Base-by-base conservation (phyloP, 1,140 invertebrate genomes). In the Caenorhabditis elegans region DNA sequence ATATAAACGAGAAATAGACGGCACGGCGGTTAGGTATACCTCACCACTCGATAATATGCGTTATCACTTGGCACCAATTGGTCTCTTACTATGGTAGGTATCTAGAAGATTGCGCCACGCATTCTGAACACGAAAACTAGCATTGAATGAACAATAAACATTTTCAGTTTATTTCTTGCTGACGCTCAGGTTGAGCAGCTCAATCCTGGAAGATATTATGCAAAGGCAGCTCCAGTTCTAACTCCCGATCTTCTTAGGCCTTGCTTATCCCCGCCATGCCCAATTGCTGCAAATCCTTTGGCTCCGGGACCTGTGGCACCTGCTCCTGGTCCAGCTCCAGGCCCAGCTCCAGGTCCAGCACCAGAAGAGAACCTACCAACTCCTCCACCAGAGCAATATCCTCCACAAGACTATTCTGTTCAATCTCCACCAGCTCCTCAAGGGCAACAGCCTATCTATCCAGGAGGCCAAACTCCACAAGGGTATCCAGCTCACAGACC, bases 1-100 rank as follows among this genome's bases (percentile, higher is more conserved):
- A 70, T 70, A 70, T 70, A 70, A 70, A 22, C 60, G 60, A 70
- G 60, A 70, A 34, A 39, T 70, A 70, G 60, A 70, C 60, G 60
- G 60, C 60, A 39, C 60, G 60, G 26, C 60, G 31, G 10, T 60
- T 70, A 70, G 53, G 53, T 60, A 60, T 34, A 60, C 53, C 53
- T 22, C 60, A 24, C 34, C 39, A 15, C 15, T 8, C 39, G 39
- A 43, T 8, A 26, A 70, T 34, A 70, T 70, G 60, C 60, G 34
- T 70, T 70, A 39, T 70, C 60, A 70, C 60, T 70, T 70, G 34
- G n/a, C 60, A 70, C 22, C 60, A 19, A 31, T 70, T 39, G 31
- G 60, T 39, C 60, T 70, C 60, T 70, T 70, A 70, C 34, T 70
- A 24, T 70, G 60, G 60, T 70, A 70, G 60, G 60, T 70, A 34